phyloP scores from a whole-genome alignment of 2,888 invertebrate species.

The Microctonus hyperodae region DNA sequence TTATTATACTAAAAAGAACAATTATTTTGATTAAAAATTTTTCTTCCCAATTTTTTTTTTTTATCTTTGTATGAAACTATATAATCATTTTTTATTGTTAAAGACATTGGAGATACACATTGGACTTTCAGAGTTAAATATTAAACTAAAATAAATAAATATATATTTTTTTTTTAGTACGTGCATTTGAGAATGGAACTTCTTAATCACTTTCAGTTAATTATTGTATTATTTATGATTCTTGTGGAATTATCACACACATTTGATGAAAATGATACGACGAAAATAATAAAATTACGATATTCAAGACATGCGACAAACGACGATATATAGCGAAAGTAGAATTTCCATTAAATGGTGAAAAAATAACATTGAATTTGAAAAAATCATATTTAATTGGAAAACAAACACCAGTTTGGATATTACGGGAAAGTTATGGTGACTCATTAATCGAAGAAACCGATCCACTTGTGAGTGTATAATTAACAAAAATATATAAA shows the following conservation, averaged over 20 bases:
- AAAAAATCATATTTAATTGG: neutral
- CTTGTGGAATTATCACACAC: neutral
- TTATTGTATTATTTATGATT: neutral
- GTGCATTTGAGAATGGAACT: neutral
- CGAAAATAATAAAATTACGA: neutral
- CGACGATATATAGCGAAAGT: neutral
- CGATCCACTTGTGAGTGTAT: neutral
- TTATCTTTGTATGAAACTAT: too few relatives aligned
- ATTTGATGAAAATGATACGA: neutral
- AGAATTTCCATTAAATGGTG: neutral
- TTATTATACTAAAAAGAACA: too few relatives aligned
- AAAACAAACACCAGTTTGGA: neutral
- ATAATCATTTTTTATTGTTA: too few relatives aligned
- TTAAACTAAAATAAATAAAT: too few relatives aligned
- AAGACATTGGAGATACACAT: too few relatives aligned
- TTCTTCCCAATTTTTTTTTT: too few relatives aligned
- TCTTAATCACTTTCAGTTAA: neutral
- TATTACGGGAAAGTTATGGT: neutral
- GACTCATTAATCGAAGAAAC: neutral
- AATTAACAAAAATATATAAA: neutral
- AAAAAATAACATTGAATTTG: neutral
- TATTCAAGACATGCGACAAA: neutral
- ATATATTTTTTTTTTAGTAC: too few relatives aligned
- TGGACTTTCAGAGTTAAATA: too few relatives aligned
- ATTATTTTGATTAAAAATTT: too few relatives aligned